Conservation (phyloP, 2,888 invertebrate genomes). For the Trachelus iudaicus region DNA sequence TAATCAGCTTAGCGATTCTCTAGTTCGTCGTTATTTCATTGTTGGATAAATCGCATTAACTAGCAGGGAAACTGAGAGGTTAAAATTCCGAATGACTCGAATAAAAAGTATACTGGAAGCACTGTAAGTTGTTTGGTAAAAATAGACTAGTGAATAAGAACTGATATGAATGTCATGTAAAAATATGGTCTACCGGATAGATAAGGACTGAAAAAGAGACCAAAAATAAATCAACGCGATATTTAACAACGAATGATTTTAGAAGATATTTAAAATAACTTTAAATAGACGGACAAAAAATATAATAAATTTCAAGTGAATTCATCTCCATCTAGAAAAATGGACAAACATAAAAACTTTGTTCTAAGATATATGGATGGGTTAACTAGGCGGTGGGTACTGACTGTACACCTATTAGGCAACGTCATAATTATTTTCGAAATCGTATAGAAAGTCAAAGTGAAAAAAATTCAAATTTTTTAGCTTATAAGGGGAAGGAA, state of each 20-base stretch:
- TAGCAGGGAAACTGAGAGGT: background rate
- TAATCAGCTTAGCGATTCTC: slow-evolving; percentile 35
- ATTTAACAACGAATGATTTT: background rate
- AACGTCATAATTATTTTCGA: background rate
- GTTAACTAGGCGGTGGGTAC: background rate
- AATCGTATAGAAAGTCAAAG: background rate
- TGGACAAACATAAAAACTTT: background rate
- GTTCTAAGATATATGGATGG: background rate
- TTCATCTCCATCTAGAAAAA: background rate
- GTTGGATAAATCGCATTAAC: background rate
- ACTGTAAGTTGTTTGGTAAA: background rate
- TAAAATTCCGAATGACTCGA: background rate
- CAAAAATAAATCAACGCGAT: background rate
- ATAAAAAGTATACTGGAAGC: background rate
- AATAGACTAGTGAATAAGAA: too few relatives aligned
- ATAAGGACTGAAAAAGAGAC: background rate
- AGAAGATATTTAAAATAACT: background rate
- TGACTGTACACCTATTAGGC: background rate
- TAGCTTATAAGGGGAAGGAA: too few relatives aligned
- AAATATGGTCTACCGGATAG: background rate
- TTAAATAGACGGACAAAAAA: background rate
- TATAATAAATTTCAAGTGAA: background rate
- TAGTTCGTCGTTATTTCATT: background rate
- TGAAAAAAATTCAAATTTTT: background rate
- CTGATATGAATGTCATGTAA: too few relatives aligned